Base-by-base conservation (phyloP, 2,113 vertebrate species). In the Hippocampus abdominalis region DNA sequence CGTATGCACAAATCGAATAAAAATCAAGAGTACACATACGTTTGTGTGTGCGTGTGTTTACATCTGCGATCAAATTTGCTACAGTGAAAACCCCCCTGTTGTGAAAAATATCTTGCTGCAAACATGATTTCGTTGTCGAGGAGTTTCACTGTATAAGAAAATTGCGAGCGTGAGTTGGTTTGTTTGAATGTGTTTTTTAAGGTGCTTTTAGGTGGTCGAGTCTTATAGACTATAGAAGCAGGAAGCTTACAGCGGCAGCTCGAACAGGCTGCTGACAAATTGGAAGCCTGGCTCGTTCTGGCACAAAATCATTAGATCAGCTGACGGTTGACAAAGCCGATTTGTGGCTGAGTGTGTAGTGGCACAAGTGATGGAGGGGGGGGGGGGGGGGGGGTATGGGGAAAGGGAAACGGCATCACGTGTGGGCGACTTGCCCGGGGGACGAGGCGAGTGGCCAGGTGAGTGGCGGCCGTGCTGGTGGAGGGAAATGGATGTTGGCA, bases 401-500 rank as follows among this genome's bases (percentile, higher is more conserved):
- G n/a, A n/a, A 66, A 71, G 60, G 54, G 70, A 57, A 57, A 57
- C 54, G 72, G 69, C 75, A 82, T 76, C 74, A 54, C 3, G 72
- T 71, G 64, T 3, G 67, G 76, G 66, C 70, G 53, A 54, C 68
- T 71, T 57, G 59, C 56, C 13, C 56, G 76, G 20, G 23, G 25
- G 2, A 44, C 73, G 61, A 79, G 72, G 66, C 27, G 64, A 82
- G 70, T 65, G 67, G 2, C 75, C 53, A 79, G 72, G 66, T n/a
- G 66, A 82, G 70, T 63, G 57, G 66, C 69, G 72, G 73, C 74
- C 68, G 25, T 29, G 44, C 64, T 68, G 70, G 76, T 81, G 61
- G 73, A 88, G 75, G 86, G 86, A 86, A 87, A 89, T 89, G 76
- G 72, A 75, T 82, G 83, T 84, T 88, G 85, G 86, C 86, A 86